phyloP scores from a whole-genome alignment of 2,797 vertebrate species.

The Falco peregrinus region DNA sequence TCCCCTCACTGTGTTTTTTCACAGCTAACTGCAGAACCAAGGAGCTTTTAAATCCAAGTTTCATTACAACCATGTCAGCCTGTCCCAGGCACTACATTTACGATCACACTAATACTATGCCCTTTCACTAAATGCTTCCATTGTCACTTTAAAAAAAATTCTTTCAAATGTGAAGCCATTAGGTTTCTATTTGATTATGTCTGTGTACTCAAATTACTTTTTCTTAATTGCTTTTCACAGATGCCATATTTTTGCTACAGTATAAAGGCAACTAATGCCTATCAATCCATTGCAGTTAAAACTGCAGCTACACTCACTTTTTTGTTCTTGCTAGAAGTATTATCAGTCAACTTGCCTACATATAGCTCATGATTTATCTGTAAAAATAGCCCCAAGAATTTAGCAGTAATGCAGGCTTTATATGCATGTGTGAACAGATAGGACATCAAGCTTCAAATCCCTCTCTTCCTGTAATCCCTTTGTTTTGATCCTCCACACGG shows the following conservation, averaged over 20 bases:
- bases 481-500: background rate
- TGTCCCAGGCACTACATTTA: background rate
- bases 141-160: background rate
- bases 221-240: background rate
- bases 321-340: background rate
- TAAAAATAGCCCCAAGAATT: conserved; percentile 6
- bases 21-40: background rate
- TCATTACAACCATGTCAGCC: background rate
- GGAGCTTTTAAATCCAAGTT: background rate
- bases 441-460: background rate
- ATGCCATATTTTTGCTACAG: background rate
- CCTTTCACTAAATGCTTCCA: background rate
- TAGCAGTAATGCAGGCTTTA: background rate
- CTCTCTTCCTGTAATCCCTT: background rate
- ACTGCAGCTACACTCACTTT: background rate
- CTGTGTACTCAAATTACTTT: background rate
- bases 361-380: background rate
- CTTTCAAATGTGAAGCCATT: background rate
- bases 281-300: background rate
- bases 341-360: background rate
- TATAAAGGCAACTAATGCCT: background rate
- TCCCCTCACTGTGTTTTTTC: background rate
- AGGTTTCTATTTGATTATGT: background rate
- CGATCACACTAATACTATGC: background rate
- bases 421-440: background rate